Evolutionary conservation across 1,140 invertebrate genomes (phyloP), one percentile per base, ranked within the genome.

Genomic region (Heliothis virescens): DNA sequence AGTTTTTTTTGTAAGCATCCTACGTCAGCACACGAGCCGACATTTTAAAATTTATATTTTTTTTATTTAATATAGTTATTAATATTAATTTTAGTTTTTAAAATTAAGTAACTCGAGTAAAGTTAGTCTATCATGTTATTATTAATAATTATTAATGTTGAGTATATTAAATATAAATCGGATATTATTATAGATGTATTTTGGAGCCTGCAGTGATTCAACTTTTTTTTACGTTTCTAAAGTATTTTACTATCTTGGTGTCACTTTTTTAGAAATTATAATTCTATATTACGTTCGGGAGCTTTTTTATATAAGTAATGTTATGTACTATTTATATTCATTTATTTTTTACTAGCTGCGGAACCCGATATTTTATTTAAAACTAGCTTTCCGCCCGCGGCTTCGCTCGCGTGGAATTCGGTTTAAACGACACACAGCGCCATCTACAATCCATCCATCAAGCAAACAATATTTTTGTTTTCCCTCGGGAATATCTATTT

Each of bases 1-100:
- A 59, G 48, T 34, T 71, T 62, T 84, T 84, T 86, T 86, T 85
- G 84, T 84, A 84, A 84, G 76, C 82, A 80, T 82, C 73, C 63
- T 52, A 72, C 55, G 13, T 71, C 34, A 60, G 18, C 75, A 80
- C 60, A 82, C 74, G 82, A 87, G 60, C 52, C 82, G 84, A 85
- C 84, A 86, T 86, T 84, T 77, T 26, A 73, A 81, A 80, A 26
- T 63, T 50, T 26, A 26, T 48, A 65, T 41, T 65, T 65, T 65
- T 13, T 16, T 11, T 15, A 3, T 29, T 71, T 53, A n/a, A n/a
- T n/a, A n/a, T 71, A 34, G 1, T 34, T 26, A n/a, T 41, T 9
- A 55, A 57, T 21, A 5, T 57, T 16, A 57, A 10, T 18, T 57
- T 57, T 57, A 57, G 5, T 10, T 55, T n/a, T 55, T n/a, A 16